Percentiles rank a stretch among this genome's conserved stretches.
Conservation (phyloP, 2,113 vertebrate genomes). For the Condylura cristata region DNA sequence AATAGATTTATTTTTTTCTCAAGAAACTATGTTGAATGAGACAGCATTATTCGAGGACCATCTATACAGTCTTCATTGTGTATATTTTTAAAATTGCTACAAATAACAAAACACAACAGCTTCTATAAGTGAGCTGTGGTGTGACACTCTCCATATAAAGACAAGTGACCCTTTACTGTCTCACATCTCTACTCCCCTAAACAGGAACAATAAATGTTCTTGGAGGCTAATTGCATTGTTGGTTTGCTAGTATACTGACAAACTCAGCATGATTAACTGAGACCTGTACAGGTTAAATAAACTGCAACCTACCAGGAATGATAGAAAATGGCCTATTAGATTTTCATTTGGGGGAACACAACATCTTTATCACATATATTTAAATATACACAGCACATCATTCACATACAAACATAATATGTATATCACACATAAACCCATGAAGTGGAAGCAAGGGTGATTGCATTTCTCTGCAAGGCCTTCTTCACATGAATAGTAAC, state of each 20-base stretch:
- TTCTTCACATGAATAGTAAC: conserved; percentile 33
- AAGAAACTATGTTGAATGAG: neutral
- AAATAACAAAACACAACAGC: conserved; percentile 7
- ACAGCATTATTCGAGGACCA: neutral
- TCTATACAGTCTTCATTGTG: neutral
- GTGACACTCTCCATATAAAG: neutral
- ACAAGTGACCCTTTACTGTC: neutral
- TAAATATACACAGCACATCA: neutral
- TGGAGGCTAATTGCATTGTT: conserved; percentile 27
- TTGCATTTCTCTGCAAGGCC: neutral
- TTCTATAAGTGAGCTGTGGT: neutral
- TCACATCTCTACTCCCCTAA: neutral
- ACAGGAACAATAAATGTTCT: conserved; percentile 3
- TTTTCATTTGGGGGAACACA: neutral
- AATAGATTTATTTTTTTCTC: neutral
- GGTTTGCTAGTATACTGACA: neutral
- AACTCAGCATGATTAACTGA: conserved; percentile 40
- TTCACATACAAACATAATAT: neutral
- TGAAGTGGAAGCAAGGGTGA: neutral
- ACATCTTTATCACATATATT: neutral
- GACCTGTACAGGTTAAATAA: conserved; percentile 34
- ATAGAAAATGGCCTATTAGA: neutral
- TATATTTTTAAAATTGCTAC: conserved; percentile 26
- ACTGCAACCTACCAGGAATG: neutral
- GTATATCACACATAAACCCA: neutral